Base-by-base conservation (phyloP, 2,113 vertebrate species). In the Serinus canaria region DNA sequence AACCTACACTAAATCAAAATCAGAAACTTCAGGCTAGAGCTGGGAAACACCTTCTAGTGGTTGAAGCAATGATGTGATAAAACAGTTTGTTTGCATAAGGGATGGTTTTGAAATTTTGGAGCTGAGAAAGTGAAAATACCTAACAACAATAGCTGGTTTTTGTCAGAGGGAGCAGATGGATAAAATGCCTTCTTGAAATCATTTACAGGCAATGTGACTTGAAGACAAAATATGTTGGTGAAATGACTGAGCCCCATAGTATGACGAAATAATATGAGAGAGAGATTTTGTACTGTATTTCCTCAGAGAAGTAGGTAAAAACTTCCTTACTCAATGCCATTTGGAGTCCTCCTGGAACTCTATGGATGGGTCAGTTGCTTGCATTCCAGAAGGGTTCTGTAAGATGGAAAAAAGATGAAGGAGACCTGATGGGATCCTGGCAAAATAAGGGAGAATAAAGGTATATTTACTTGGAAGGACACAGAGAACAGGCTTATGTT, bases 311-410 rank as follows among this genome's bases (percentile, higher is more conserved):
- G 47, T 6, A 55, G 4, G 7, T 30, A 11, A 66, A 68, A 82
- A 73, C 50, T 15, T 47, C 6, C 37, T 58, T 66, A 35, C 6
- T 64, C 1, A 0, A 7, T 47, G 9, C 7, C 14, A 17, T 13
- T 70, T 74, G n/a, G 10, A 43, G 24, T 82, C 58, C 21, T 39
- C 5, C 4, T 50, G 31, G 14, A 63, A 27, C n/a, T 58, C 8
- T 30, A 39, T 21, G 28, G 18, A 27, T 13, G 47, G 11, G 23
- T 82, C 28, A 39, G 9, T 30, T 0, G 0, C 5, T 58, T 7
- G 5, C 39, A 20, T 66, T 74, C 35, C 23, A 35, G 41, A 50
- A 64, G 16, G 19, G 4, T 77, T 90, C 6, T 17, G 21, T n/a
- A 19, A 58, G 21, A 67, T 39, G 7, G 30, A 24, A 64, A 28